Percentiles rank a stretch among this genome's conserved stretches.
phyloP scores from a whole-genome alignment of 2,113 vertebrate species.

The Dasyornis broadbenti region DNA sequence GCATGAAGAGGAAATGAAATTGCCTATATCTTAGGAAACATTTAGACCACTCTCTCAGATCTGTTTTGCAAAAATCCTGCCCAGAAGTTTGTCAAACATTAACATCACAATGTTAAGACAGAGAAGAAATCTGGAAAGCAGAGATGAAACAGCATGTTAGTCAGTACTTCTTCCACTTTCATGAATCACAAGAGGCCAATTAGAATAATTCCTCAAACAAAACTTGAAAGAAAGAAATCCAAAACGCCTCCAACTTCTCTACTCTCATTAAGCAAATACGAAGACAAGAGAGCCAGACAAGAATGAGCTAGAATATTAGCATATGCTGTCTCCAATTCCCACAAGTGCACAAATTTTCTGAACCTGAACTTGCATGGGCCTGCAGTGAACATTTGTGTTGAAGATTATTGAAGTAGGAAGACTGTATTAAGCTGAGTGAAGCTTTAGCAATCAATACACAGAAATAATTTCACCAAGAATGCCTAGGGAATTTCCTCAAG shows the following conservation, averaged over 20 bases:
- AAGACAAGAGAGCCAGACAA: neutral
- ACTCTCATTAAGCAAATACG: neutral
- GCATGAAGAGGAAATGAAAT: neutral
- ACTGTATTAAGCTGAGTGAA: neutral
- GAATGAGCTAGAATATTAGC: neutral
- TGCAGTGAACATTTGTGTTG: neutral
- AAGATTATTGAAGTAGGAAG: neutral
- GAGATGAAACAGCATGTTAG: neutral
- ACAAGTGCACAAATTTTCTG: neutral
- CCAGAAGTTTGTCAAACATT: neutral
- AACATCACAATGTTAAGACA: neutral
- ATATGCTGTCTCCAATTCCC: neutral
- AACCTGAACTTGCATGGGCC: slow-evolving; percentile 4
- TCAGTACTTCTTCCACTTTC: neutral
- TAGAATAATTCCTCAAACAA: neutral
- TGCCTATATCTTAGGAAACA: neutral
- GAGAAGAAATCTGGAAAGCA: neutral
- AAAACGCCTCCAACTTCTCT: neutral
- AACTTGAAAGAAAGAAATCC: neutral
- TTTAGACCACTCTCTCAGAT: neutral
- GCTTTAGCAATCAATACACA: neutral
- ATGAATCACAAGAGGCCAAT: neutral
- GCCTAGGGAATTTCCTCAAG: neutral
- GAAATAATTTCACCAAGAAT: neutral
- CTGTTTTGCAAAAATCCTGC: neutral